phyloP scores from a whole-genome alignment of 2,888 invertebrate species.

The Catotricha subobsoleta region DNA sequence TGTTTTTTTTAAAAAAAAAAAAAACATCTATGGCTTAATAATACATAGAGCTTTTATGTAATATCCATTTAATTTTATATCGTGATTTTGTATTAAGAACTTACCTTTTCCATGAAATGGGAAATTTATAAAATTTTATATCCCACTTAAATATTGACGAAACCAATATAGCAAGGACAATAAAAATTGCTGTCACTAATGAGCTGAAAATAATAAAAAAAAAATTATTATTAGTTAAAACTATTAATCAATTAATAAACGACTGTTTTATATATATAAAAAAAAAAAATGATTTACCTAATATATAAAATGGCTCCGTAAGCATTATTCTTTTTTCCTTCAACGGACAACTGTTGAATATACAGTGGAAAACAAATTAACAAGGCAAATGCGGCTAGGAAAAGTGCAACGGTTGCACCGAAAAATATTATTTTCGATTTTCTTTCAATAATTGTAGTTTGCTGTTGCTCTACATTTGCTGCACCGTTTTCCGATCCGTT shows the following conservation, averaged over 20 bases:
- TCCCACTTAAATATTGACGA: conserved; percentile 16
- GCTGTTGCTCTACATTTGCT: not conserved
- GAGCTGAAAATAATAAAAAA: too few species aligned
- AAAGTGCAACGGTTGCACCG: conserved; percentile 27
- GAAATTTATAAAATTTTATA: conserved; percentile 14
- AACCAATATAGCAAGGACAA: conserved; percentile 12
- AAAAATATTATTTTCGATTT: conserved; percentile 28
- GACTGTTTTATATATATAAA: too few species aligned
- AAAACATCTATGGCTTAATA: too few species aligned
- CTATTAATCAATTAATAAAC: too few species aligned
- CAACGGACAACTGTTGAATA: conserved; percentile 16
- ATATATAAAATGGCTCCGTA: conserved; percentile 16
- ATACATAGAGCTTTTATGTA: too few species aligned
- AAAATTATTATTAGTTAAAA: too few species aligned
- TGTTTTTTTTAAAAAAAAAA: too few species aligned
- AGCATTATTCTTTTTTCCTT: conserved; percentile 13
- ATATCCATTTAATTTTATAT: too few species aligned
- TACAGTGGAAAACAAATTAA: conserved; percentile 36
- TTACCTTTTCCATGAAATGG: conserved; percentile 16
- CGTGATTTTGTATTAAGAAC: conserved; percentile 1
- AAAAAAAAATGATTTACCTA: too few species aligned
- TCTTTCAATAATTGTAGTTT: not conserved
- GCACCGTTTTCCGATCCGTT: not conserved
- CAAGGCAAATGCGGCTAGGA: conserved; percentile 32
- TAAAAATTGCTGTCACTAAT: conserved; percentile 14